These are phyloP conservation scores for Pterocles orientalis DNA, from an alignment of 2,113 vertebrate genomes.

Conservation along the genomic window DNA sequence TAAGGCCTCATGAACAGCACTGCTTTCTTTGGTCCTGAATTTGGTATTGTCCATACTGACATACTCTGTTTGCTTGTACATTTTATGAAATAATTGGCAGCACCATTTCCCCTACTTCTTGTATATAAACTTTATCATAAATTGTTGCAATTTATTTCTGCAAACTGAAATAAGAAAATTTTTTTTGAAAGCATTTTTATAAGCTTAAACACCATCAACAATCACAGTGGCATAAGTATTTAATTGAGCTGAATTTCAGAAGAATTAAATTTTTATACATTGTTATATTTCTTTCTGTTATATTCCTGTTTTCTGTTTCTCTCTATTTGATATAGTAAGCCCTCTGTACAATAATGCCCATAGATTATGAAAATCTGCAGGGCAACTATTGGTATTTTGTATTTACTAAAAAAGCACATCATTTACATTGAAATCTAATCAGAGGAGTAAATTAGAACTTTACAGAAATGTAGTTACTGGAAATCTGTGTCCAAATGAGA, in stretches of 20 bases:
- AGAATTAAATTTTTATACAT: neutral
- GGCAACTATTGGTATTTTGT: neutral
- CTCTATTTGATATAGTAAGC: neutral
- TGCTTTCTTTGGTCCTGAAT: neutral
- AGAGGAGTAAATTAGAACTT: neutral
- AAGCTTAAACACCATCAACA: neutral
- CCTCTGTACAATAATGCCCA: neutral
- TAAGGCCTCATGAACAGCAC: neutral
- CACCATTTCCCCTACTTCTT: neutral
- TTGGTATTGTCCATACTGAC: neutral
- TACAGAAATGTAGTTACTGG: neutral
- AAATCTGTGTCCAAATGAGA: neutral
- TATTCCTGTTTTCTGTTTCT: neutral
- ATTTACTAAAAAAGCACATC: neutral
- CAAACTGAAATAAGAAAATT: neutral
- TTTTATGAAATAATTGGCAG: neutral
- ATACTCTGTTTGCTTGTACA: neutral
- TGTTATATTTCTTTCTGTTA: neutral
- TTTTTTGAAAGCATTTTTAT: neutral
- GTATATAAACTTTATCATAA: neutral
- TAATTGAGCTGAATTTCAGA: neutral
- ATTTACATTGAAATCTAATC: neutral
- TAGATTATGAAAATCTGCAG: neutral
- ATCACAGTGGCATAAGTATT: neutral
- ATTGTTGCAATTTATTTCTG: neutral